A percentile compares a stretch with the other conserved stretches of the same genome.
Evolutionary conservation across 2,888 invertebrate genomes (phyloP).

Genomic region (Fissipunctia ypsillon): DNA sequence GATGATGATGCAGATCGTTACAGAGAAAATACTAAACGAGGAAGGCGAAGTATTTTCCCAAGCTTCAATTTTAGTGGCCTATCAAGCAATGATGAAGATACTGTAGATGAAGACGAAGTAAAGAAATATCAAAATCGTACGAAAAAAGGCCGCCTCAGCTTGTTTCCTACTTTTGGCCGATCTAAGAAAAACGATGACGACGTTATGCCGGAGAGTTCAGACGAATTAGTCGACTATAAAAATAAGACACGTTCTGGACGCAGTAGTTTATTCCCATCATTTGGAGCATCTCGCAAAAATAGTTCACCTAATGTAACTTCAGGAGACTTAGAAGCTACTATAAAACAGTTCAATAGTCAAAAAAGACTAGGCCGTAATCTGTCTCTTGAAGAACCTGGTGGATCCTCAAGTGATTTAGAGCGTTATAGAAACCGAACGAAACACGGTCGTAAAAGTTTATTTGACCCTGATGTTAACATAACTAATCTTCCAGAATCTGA

Average conservation of each 20-base stretch:
- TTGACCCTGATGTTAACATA: slow-evolving; percentile 86
- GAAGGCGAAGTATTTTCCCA: slow-evolving; percentile 86
- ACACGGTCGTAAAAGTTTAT: slow-evolving; percentile 85
- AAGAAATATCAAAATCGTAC: slow-evolving; percentile 85
- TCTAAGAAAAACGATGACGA: slow-evolving; percentile 83
- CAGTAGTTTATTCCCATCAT: slow-evolving; percentile 84
- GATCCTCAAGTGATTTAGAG: slow-evolving; percentile 81
- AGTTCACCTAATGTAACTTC: slow-evolving; percentile 76
- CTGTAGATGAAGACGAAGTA: slow-evolving; percentile 85
- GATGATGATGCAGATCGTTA: slow-evolving; percentile 82
- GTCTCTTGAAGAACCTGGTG: slow-evolving; percentile 77
- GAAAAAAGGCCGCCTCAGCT: slow-evolving; percentile 83
- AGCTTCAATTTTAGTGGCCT: slow-evolving; percentile 83
- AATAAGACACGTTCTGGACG: slow-evolving; percentile 84
- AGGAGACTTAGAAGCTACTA: slow-evolving; percentile 84
- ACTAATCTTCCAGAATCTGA: slow-evolving; percentile 82
- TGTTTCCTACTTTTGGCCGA: slow-evolving; percentile 86
- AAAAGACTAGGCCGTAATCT: slow-evolving; percentile 79
- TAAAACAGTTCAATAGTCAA: slow-evolving; percentile 83
- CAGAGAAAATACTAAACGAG: slow-evolving; percentile 83
- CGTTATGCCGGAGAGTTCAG: slow-evolving; percentile 85
- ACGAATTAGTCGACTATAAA: slow-evolving; percentile 85
- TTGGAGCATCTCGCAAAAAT: slow-evolving; percentile 84
- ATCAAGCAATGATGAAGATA: slow-evolving; percentile 81
- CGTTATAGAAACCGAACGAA: slow-evolving; percentile 83